Evolutionary conservation across 2,888 invertebrate species (phyloP).

Genomic region (Rotaria magnacalcarata): DNA sequence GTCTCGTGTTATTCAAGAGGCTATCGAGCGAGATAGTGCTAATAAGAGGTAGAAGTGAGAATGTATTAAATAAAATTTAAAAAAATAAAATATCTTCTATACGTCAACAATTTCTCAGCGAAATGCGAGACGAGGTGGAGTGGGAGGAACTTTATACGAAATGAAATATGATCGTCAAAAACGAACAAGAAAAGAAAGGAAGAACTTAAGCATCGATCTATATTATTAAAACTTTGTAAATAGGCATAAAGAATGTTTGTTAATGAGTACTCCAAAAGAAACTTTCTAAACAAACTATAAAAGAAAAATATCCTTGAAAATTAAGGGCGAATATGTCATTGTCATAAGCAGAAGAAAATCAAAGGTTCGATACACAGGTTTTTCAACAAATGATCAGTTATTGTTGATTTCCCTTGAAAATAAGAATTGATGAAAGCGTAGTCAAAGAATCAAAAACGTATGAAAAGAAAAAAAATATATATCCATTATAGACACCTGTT

Average conservation of each 20-base stretch:
- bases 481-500: not conserved
- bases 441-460: not conserved
- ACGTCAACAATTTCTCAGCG: not conserved
- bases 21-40: not conserved
- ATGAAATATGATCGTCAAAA: slow-evolving; percentile 9
- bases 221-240: not conserved
- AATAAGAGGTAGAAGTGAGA: not conserved
- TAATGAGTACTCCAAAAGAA: too few species aligned
- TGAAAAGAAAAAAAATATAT: not conserved
- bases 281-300: too few species aligned
- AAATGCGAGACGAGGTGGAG: not conserved
- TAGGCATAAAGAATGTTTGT: too few species aligned
- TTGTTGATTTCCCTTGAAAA: slow-evolving; percentile 17
- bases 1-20: not conserved
- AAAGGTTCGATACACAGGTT: not conserved
- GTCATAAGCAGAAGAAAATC: not conserved
- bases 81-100: not conserved
- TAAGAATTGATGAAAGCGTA: not conserved
- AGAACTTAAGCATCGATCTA: not conserved
- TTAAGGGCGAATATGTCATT: not conserved
- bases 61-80: not conserved
- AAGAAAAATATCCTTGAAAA: not conserved
- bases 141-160: not conserved
- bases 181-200: not conserved
- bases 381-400: not conserved